Percentiles rank a stretch among this genome's conserved stretches.
These are phyloP conservation scores for Papilio aristodemus DNA, from an alignment of 1,140 invertebrate species.

Conservation along the genomic window DNA sequence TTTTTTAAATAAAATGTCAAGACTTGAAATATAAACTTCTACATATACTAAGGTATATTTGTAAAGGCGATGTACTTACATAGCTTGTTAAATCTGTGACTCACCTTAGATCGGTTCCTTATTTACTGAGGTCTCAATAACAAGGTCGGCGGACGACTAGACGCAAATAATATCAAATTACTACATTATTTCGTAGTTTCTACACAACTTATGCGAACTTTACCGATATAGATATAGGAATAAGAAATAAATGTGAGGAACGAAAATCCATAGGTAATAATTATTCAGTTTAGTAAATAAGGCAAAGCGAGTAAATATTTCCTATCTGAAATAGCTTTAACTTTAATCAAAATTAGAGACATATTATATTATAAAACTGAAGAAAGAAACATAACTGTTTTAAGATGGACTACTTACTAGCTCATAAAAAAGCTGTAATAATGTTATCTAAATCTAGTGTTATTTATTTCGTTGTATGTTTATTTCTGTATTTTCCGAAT, in stretches of 20 bases:
- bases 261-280: no score
- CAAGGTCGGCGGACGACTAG: constrained; percentile 11
- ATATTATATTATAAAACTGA: no score
- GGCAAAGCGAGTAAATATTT: no score
- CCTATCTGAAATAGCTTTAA: no score
- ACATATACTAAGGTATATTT: background rate
- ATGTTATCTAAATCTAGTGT: background rate
- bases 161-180: constrained; percentile 21
- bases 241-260: no score
- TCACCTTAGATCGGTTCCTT: constrained; percentile 14
- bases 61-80: background rate
- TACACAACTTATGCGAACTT: background rate
- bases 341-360: no score
- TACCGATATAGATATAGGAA: background rate
- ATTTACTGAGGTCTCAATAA: constrained; percentile 22
- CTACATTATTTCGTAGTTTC: background rate
- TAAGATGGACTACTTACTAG: no score
- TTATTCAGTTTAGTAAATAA: no score
- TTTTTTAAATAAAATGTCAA: no score
- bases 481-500: background rate
- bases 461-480: background rate
- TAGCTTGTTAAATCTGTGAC: constrained; percentile 10
- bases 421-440: no score
- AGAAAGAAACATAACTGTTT: no score
- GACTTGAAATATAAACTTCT: no score